These are phyloP conservation scores for Rhysida immarginata DNA, from an alignment of 1,140 invertebrate species.

Conservation along the genomic window DNA sequence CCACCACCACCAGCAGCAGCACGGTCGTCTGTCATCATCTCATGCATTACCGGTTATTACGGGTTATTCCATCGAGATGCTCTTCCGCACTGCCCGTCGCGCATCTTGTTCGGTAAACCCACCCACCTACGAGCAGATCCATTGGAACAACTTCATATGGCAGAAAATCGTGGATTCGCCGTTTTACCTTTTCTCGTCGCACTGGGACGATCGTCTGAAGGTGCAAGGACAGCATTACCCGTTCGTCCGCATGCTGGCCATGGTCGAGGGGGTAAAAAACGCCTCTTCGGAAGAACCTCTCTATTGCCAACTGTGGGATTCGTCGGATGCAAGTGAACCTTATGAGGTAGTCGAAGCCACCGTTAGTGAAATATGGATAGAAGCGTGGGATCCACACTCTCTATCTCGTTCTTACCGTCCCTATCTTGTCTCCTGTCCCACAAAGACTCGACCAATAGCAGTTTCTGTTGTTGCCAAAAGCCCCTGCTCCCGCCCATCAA, in stretches of 20 bases:
- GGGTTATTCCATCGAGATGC: conserved; percentile 6
- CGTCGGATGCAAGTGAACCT: neutral
- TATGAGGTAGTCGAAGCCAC: neutral
- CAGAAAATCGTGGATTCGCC: neutral
- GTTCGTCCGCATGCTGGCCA: conserved; percentile 12
- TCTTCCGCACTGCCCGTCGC: neutral
- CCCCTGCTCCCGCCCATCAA: conserved; percentile 6
- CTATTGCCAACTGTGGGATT: conserved; percentile 13
- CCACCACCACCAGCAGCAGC: too few relatives aligned
- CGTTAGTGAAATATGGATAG: conserved; percentile 13
- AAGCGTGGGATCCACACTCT: conserved; percentile 11
- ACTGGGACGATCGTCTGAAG: neutral
- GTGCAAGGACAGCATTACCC: neutral
- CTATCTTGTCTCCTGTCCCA: conserved; percentile 14
- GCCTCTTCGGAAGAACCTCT: neutral
- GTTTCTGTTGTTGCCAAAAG: conserved; percentile 7
- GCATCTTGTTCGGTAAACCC: neutral
- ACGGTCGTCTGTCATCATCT: neutral
- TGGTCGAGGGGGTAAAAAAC: conserved; percentile 12
- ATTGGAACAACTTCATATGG: neutral
- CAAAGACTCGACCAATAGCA: neutral
- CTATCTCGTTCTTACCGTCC: conserved; percentile 9
- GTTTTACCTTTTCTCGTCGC: neutral
- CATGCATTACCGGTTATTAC: neutral
- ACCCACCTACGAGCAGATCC: neutral